phyloP scores from a whole-genome alignment of 2,888 invertebrate species.

The Linyphia triangularis region DNA sequence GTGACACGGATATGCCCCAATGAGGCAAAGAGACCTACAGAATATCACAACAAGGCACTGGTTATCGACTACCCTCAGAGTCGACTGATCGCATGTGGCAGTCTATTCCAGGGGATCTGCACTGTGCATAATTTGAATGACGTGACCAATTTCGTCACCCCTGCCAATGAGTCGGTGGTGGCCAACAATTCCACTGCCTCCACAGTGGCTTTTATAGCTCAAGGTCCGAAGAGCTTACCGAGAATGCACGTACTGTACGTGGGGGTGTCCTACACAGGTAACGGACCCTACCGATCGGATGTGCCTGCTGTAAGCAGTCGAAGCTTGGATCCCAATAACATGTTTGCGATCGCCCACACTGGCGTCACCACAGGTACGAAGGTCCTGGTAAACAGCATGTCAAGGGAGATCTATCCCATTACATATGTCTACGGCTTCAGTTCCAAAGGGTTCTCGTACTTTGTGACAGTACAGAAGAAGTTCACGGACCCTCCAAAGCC shows the following conservation, averaged over 20 bases:
- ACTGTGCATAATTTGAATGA: constrained; percentile 92
- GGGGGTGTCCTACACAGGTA: constrained; percentile 94
- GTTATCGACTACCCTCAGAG: constrained; percentile 95
- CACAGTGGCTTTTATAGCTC: constrained; percentile 97
- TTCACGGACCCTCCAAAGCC: constrained; percentile 87
- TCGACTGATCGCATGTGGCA: constrained; percentile 92
- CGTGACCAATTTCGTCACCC: constrained; percentile 89
- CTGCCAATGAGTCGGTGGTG: constrained; percentile 90
- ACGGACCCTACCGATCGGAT: constrained; percentile 94
- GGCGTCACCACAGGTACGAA: constrained; percentile 94
- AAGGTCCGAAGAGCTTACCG: constrained; percentile 94
- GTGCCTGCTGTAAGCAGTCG: constrained; percentile 96
- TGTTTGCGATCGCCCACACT: constrained; percentile 93
- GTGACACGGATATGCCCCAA: constrained; percentile 89
- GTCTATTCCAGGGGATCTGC: constrained; percentile 88
- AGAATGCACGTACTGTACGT: constrained; percentile 93
- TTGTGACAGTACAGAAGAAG: constrained; percentile 94
- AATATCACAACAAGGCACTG: constrained; percentile 95
- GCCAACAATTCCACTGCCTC: constrained; percentile 98
- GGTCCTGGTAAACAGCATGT: constrained; percentile 94
- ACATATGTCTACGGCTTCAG: constrained; percentile 98
- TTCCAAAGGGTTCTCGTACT: constrained; percentile 97
- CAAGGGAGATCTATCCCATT: constrained; percentile 94
- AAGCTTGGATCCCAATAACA: constrained; percentile 88
- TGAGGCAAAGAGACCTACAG: constrained; percentile 86